Evolutionary conservation across 2,888 invertebrate species (phyloP).

Genomic region (Rugalucina vietnamica): DNA sequence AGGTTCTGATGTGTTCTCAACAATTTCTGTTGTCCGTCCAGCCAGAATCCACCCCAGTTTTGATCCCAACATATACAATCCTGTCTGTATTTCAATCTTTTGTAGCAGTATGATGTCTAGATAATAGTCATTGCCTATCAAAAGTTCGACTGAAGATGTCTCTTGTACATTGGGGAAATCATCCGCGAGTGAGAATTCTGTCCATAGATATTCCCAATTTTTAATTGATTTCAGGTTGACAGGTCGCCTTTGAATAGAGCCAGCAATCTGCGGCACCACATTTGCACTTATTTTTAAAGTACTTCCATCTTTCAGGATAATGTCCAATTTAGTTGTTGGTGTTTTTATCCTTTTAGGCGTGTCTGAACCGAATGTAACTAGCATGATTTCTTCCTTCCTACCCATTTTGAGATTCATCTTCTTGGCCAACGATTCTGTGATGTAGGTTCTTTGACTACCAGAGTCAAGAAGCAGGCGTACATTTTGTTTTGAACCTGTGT

Average conservation of each 20-base stretch:
- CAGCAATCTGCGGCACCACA: slow-evolving; percentile 41
- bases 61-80: slow-evolving; percentile 29
- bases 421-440: slow-evolving; percentile 24
- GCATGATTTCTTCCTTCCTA: slow-evolving; percentile 22
- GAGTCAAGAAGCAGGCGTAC: slow-evolving; percentile 35
- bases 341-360: slow-evolving; percentile 31
- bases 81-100: slow-evolving; percentile 28
- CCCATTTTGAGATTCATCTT: slow-evolving; percentile 9
- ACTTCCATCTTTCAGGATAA: slow-evolving; percentile 29
- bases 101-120: slow-evolving; percentile 33
- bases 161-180: slow-evolving; percentile 19
- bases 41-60: slow-evolving; percentile 39
- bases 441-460: slow-evolving; percentile 44
- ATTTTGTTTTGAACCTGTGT: background rate
- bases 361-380: slow-evolving; percentile 39
- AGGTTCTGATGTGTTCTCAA: background rate
- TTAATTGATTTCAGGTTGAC: background rate
- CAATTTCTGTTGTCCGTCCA: slow-evolving; percentile 19
- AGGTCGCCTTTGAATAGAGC: slow-evolving; percentile 16
- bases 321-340: slow-evolving; percentile 5
- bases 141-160: slow-evolving; percentile 20
- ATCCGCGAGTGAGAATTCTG: slow-evolving; percentile 25
- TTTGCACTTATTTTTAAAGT: slow-evolving; percentile 23
- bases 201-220: background rate
- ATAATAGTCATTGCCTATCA: slow-evolving; percentile 38